phyloP scores from a whole-genome alignment of 2,888 invertebrate species.

The Lordiphosa fenestrarum region DNA sequence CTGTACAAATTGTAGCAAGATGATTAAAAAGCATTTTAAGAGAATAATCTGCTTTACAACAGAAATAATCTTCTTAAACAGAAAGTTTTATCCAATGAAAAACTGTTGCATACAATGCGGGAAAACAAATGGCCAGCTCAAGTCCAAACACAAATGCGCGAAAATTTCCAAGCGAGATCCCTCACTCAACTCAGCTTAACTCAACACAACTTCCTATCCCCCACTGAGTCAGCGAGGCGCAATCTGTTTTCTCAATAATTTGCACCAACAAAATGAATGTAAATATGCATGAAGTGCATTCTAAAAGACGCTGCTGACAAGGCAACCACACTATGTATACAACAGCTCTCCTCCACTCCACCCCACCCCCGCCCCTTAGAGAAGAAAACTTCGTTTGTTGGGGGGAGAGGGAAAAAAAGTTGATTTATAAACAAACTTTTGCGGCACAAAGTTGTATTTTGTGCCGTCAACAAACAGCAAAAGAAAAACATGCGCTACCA shows the following conservation, averaged over 20 bases:
- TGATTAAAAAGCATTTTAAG: slow-evolving; percentile 18
- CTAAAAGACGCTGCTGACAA: slow-evolving; percentile 29
- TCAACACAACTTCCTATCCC: slow-evolving; percentile 6
- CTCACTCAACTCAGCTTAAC: slow-evolving; percentile 16
- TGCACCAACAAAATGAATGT: slow-evolving; percentile 53
- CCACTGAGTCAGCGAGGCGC: slow-evolving; percentile 30
- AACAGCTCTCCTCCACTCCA: background rate
- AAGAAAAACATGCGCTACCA: slow-evolving; percentile 37
- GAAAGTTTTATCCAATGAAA: slow-evolving; percentile 17
- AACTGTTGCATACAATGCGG: slow-evolving; percentile 19
- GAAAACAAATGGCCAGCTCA: background rate
- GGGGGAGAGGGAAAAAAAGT: slow-evolving; percentile 41
- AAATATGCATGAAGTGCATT: slow-evolving; percentile 45
- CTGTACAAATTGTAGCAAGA: slow-evolving; percentile 23
- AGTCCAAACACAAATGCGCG: slow-evolving; percentile 21
- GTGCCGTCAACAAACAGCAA: slow-evolving; percentile 51
- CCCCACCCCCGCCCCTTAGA: background rate
- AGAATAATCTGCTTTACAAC: slow-evolving; percentile 22
- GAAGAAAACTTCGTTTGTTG: slow-evolving; percentile 28
- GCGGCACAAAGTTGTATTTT: slow-evolving; percentile 51
- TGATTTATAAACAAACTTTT: slow-evolving; percentile 71
- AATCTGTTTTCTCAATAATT: slow-evolving; percentile 65
- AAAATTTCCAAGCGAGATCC: slow-evolving; percentile 28
- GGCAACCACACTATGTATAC: slow-evolving; percentile 36
- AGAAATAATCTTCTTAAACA: slow-evolving; percentile 28